Base-by-base conservation (phyloP, 2,113 vertebrate species). In the Anoura caudifer region DNA sequence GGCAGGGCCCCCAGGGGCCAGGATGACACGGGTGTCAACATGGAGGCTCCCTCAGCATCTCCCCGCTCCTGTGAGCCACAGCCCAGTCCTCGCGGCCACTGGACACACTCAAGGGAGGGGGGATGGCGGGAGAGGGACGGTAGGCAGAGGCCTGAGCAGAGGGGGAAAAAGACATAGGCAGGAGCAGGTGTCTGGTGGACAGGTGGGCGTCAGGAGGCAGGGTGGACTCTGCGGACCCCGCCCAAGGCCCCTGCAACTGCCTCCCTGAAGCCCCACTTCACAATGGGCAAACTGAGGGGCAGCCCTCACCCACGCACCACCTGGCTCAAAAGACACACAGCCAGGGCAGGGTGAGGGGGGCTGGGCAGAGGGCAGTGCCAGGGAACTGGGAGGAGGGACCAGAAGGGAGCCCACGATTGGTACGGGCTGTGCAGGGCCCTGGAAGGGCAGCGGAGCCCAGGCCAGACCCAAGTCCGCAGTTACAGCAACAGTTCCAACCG, bases 341-440 rank as follows among this genome's bases (percentile, higher is more conserved):
- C 17, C 70, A 54, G 33, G 22, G n/a, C 13, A 6, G 36, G 24
- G 47, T 28, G 2, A 13, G 59, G 59, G 12, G 26, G 11, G 59
- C 59, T 1, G 3, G 90, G 43, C 61, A 72, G 26, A 47, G n/a
- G 38, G 75, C 1, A 0, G n/a, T 41, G 31, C 47, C 8, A 5
- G 52, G 20, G 52, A 61, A 36, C 33, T 8, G 19, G 50, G 33
- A 54, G 50, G 50, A 54, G 3, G n/a, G 24, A 26, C 24, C 7
- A 2, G 15, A 26, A 50, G 33, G 24, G 1, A 82, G 56, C 17
- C 11, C 24, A 10, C 6, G 28, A 15, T 7, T 4, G 19, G 45
- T 3, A 54, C 1, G 0, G 73, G 20, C 5, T 2, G 4, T 15
- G 26, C 75, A 38, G 9, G 36, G 33, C 12, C 26, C 7, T 0